Percentiles rank a stretch among this genome's conserved stretches.
Conservation (phyloP, 2,888 invertebrate species). For the Heliconius ismenius region DNA sequence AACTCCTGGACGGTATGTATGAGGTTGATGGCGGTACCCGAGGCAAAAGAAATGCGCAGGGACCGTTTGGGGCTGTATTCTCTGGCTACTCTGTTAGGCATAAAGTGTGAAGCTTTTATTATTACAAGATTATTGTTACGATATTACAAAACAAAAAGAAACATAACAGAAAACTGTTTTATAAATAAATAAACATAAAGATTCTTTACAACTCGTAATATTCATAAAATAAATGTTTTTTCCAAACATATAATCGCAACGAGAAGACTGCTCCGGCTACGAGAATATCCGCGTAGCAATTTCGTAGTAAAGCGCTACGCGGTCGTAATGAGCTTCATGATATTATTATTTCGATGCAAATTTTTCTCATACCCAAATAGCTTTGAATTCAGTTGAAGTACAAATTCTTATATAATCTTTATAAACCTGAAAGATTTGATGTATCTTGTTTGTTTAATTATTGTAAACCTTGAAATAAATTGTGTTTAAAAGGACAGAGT, state of each 20-base stretch:
- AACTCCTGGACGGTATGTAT: too few species aligned
- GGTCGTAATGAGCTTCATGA: slow-evolving; percentile 16
- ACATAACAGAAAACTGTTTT: neutral
- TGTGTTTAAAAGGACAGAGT: neutral
- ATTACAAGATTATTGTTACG: neutral
- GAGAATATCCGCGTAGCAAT: slow-evolving; percentile 11
- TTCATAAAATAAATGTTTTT: slow-evolving; percentile 15
- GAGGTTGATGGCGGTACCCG: too few species aligned
- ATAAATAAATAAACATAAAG: slow-evolving; percentile 17
- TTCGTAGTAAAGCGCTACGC: slow-evolving; percentile 26
- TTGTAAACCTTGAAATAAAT: neutral
- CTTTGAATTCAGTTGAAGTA: slow-evolving; percentile 8
- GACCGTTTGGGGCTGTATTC: neutral
- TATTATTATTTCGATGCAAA: slow-evolving; percentile 22
- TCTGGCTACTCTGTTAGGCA: neutral
- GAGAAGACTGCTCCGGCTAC: slow-evolving; percentile 4
- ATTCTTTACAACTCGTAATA: neutral
- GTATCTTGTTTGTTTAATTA: neutral
- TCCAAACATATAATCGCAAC: slow-evolving; percentile 15
- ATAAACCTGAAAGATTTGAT: neutral
- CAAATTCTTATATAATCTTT: neutral
- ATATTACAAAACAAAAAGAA: neutral
- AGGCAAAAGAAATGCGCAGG: neutral
- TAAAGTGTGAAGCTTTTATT: neutral
- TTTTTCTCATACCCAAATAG: slow-evolving; percentile 11